Conservation (phyloP, 64 coral and sea anemone species). For the Dendrophyllia cribrosa region DNA sequence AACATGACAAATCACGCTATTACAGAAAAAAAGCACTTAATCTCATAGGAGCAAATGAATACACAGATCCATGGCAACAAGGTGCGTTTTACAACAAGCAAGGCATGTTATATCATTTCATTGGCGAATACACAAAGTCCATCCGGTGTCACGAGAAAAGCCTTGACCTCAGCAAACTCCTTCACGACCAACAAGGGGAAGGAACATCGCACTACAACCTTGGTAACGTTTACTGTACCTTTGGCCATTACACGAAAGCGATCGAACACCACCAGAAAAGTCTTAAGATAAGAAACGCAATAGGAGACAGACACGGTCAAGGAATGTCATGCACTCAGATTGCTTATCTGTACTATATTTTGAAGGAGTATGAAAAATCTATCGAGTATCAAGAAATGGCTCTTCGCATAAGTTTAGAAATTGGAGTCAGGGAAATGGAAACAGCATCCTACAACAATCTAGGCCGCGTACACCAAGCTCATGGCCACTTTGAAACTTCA, state of each 20-base stretch:
- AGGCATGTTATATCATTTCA: background rate
- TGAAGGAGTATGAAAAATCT: background rate
- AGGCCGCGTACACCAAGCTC: background rate
- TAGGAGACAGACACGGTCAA: background rate
- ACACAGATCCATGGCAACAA: background rate
- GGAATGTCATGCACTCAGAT: background rate
- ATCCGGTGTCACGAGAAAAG: constrained; percentile 7
- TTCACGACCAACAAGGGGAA: constrained; percentile 26
- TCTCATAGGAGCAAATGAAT: background rate
- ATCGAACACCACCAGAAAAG: background rate
- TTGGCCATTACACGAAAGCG: background rate
- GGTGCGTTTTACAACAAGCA: background rate
- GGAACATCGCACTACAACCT: constrained; percentile 11
- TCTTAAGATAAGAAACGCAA: background rate
- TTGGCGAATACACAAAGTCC: background rate
- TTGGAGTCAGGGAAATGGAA: background rate
- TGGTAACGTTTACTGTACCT: background rate
- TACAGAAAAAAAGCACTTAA: background rate
- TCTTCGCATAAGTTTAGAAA: background rate
- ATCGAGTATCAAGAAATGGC: background rate
- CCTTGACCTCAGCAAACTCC: background rate
- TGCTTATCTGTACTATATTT: background rate
- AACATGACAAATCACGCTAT: background rate
- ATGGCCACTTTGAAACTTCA: background rate
- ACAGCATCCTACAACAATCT: constrained; percentile 6